phyloP scores from a whole-genome alignment of 2,113 vertebrate genomes.

The Rafetus swinhoei region DNA sequence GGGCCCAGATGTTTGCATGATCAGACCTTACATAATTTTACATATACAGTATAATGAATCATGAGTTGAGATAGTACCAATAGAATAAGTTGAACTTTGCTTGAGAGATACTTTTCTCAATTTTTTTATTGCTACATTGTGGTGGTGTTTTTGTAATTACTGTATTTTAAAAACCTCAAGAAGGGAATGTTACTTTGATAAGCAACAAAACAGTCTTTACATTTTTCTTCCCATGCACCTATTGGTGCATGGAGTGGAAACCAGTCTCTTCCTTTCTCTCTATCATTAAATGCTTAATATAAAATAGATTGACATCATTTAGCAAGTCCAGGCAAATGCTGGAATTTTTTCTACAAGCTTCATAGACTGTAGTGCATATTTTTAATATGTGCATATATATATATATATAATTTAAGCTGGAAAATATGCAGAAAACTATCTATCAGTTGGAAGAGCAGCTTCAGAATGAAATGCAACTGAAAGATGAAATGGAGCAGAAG shows the following conservation, averaged over 20 bases:
- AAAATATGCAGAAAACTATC: constrained; percentile 95
- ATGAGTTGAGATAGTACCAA: not conserved
- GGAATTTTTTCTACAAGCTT: not conserved
- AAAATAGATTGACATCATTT: not conserved
- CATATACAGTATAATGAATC: not conserved
- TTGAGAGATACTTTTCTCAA: not conserved
- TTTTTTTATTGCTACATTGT: not conserved
- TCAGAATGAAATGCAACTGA: constrained; percentile 96
- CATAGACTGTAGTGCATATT: constrained; percentile 40
- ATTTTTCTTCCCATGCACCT: not conserved
- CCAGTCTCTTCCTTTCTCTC: not conserved
- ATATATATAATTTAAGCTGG: constrained; percentile 84
- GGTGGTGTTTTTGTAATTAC: not conserved
- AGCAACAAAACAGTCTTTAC: not conserved
- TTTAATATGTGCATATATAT: constrained; percentile 56
- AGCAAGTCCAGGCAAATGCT: not conserved
- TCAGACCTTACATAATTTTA: not conserved
- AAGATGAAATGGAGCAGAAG: constrained; percentile 98
- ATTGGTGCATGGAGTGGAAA: not conserved
- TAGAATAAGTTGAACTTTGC: not conserved
- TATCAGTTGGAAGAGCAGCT: constrained; percentile 96
- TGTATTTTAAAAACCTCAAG: not conserved
- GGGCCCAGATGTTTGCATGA: not conserved
- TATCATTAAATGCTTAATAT: not conserved
- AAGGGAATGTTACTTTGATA: not conserved